phyloP scores from a whole-genome alignment of 2,797 vertebrate species.

The Chiroxiphia lanceolata region DNA sequence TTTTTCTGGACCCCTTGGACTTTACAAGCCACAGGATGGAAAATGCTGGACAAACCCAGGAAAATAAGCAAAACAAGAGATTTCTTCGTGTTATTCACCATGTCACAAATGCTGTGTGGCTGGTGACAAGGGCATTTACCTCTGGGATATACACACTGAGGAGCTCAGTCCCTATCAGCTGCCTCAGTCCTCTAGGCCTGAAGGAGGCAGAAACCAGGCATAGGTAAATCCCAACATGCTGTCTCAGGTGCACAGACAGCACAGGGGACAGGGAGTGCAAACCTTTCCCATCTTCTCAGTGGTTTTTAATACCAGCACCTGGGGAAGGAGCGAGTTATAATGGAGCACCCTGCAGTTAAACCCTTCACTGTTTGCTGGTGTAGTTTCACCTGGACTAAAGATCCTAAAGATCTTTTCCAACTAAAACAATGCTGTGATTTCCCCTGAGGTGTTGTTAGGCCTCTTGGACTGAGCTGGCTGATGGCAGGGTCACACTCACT shows the following conservation, averaged over 20 bases:
- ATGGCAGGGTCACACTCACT: neutral
- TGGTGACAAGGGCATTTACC: neutral
- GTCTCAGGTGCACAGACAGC: neutral
- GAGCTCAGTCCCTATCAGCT: neutral
- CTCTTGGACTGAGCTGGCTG: neutral
- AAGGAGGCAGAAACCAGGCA: neutral
- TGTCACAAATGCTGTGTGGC: neutral
- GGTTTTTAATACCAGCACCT: neutral
- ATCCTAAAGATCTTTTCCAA: neutral
- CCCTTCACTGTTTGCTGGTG: neutral
- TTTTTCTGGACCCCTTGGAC: neutral
- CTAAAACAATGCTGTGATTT: neutral
- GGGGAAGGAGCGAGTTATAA: neutral
- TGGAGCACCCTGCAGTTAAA: neutral
- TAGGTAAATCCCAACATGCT: neutral
- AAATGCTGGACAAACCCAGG: neutral
- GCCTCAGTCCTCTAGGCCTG: neutral
- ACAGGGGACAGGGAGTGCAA: neutral
- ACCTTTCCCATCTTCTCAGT: neutral
- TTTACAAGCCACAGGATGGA: neutral
- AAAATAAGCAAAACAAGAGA: neutral
- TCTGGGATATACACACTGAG: neutral
- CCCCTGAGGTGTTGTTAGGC: neutral
- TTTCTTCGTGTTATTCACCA: neutral
- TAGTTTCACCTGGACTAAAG: neutral